Evolutionary conservation across 2,113 vertebrate genomes (phyloP).

Genomic region (Dicrurus megarhynchus): DNA sequence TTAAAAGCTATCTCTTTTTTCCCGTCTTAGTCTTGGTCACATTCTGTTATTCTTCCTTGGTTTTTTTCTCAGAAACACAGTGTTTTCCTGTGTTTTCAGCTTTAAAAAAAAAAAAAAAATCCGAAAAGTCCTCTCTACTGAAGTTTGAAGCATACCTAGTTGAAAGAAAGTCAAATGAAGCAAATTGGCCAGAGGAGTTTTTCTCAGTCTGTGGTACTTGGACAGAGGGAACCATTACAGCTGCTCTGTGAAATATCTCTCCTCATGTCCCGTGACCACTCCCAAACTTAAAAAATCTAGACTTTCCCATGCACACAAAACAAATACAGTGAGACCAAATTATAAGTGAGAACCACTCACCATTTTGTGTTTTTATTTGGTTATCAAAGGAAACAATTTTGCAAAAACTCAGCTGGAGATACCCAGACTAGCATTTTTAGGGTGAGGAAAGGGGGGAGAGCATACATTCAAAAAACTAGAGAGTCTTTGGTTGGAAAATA

Average conservation of each 20-base stretch:
- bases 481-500: neutral
- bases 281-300: neutral
- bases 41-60: neutral
- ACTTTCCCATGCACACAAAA: neutral
- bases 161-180: neutral
- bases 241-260: neutral
- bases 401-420: neutral
- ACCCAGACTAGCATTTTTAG: neutral
- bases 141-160: neutral
- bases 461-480: neutral
- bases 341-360: neutral
- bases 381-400: neutral
- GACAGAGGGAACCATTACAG: fast-evolving
- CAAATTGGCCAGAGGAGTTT: neutral
- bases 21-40: neutral
- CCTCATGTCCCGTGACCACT: neutral
- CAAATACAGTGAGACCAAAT: neutral
- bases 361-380: neutral
- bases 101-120: neutral
- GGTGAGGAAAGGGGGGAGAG: neutral
- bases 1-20: neutral
- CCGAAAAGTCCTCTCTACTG: neutral
- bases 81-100: neutral
- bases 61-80: neutral
- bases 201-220: neutral